A percentile compares a stretch with the other conserved stretches of the same genome.
Conservation (phyloP, 2,888 invertebrate species). For the Nymphalis c-album region DNA sequence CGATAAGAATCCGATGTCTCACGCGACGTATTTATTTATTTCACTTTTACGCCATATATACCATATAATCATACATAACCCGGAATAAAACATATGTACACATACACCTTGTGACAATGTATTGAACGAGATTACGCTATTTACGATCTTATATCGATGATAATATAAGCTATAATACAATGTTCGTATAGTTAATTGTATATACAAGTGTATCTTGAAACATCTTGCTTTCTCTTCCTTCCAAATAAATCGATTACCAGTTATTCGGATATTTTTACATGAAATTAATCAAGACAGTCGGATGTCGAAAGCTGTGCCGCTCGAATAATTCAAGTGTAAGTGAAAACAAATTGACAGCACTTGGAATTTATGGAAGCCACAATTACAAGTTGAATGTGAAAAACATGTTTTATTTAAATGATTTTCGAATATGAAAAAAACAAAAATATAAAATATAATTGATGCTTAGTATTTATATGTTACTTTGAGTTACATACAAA, state of each 20-base stretch:
- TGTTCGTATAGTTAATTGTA: conserved; percentile 3
- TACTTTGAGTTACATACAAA: too few relatives aligned
- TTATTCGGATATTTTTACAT: conserved; percentile 25
- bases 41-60: conserved; percentile 44
- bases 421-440: neutral
- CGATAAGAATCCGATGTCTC: conserved; percentile 80
- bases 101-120: neutral
- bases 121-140: neutral
- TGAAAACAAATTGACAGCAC: conserved; percentile 53
- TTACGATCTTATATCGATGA: conserved; percentile 8
- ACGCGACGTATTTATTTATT: conserved; percentile 76
- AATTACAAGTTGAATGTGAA: conserved; percentile 45
- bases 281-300: conserved; percentile 26
- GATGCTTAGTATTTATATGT: neutral
- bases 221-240: conserved; percentile 33
- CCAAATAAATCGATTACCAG: conserved; percentile 31
- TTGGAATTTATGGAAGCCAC: conserved; percentile 55
- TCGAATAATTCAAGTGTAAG: conserved; percentile 30
- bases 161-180: conserved; percentile 17
- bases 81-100: conserved; percentile 54
- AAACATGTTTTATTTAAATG: neutral
- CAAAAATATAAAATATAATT: neutral
- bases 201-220: conserved; percentile 12
- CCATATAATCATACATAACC: conserved; percentile 47
- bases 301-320: conserved; percentile 24